phyloP scores from a whole-genome alignment of 2,888 invertebrate species.

The Folsomia manolachei region DNA sequence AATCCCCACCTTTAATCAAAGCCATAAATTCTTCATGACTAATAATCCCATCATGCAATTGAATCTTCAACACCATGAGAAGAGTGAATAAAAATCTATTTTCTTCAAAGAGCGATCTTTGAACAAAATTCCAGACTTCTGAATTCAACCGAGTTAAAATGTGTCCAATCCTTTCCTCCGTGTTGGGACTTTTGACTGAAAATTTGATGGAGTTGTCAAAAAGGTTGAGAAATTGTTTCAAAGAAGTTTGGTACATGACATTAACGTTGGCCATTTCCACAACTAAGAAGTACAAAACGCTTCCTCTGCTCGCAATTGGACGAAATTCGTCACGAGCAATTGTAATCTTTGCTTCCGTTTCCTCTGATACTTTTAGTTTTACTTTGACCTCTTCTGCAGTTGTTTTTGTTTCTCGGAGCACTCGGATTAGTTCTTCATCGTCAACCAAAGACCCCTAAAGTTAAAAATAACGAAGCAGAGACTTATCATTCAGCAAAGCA shows the following conservation, averaged over 20 bases:
- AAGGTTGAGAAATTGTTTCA: constrained; percentile 88
- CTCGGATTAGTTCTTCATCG: constrained; percentile 89
- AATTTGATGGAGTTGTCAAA: constrained; percentile 84
- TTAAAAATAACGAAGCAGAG: too few relatives aligned
- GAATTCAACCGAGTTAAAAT: constrained; percentile 85
- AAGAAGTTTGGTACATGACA: constrained; percentile 93
- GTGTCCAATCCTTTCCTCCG: constrained; percentile 81
- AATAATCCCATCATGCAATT: constrained; percentile 75
- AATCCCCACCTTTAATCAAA: constrained; percentile 75
- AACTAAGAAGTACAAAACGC: constrained; percentile 90
- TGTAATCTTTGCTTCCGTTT: constrained; percentile 91
- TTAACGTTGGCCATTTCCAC: constrained; percentile 97
- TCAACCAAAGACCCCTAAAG: constrained; percentile 81
- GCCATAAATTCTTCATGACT: constrained; percentile 89
- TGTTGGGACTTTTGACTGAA: constrained; percentile 77
- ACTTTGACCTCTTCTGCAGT: constrained; percentile 88
- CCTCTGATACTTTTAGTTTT: constrained; percentile 84
- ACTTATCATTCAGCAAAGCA: too few relatives aligned
- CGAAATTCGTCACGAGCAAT: constrained; percentile 86
- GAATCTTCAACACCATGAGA: constrained; percentile 93
- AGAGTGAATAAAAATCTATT: constrained; percentile 88
- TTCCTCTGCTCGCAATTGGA: constrained; percentile 89
- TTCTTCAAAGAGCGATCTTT: constrained; percentile 85
- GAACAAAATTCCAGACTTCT: constrained; percentile 89
- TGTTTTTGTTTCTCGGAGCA: constrained; percentile 78